Evolutionary conservation across 1,140 invertebrate species (phyloP).

Genomic region (Pygmarrhopalites habei): DNA sequence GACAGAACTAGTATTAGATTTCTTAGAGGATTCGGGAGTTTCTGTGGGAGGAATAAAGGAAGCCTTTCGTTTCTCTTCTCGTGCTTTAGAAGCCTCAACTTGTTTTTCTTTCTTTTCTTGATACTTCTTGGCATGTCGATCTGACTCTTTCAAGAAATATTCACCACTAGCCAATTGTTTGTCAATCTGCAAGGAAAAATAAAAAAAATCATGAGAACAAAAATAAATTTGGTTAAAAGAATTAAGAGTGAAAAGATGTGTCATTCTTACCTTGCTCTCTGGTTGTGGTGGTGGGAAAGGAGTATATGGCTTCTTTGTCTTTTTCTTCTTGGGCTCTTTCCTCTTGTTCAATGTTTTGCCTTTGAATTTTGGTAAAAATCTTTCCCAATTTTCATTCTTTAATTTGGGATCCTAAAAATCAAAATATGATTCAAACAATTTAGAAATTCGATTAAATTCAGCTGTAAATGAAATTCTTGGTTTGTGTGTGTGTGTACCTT

Average conservation of each 20-base stretch:
- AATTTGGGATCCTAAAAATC: slow-evolving; percentile 63
- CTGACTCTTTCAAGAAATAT: slow-evolving; percentile 85
- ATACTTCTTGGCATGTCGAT: slow-evolving; percentile 62
- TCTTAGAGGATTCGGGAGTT: slow-evolving; percentile 24
- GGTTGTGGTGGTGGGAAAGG: slow-evolving; percentile 92
- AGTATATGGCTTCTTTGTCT: slow-evolving; percentile 85
- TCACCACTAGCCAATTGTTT: slow-evolving; percentile 89
- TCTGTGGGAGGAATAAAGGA: slow-evolving; percentile 79
- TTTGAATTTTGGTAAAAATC: slow-evolving; percentile 93
- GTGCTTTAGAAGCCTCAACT: slow-evolving; percentile 54
- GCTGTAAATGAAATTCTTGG: no score
- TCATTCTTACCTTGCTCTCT: slow-evolving; percentile 63
- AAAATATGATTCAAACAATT: no score
- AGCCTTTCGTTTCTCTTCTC: slow-evolving; percentile 66
- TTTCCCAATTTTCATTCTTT: slow-evolving; percentile 92
- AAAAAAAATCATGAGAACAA: slow-evolving; percentile 38
- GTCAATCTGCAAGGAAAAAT: slow-evolving; percentile 55
- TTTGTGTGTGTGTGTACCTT: no score
- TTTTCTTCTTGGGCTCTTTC: slow-evolving; percentile 78
- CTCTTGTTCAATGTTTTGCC: slow-evolving; percentile 81
- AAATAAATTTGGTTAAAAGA: slow-evolving; percentile 16
- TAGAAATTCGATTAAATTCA: no score
- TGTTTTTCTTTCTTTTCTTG: slow-evolving; percentile 66
- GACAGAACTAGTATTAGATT: slow-evolving; percentile 38
- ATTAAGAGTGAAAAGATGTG: background rate